Evolutionary conservation across 2,888 invertebrate genomes (phyloP), one percentile per base, ranked within the genome.

Genomic region (Eudemis profundana): DNA sequence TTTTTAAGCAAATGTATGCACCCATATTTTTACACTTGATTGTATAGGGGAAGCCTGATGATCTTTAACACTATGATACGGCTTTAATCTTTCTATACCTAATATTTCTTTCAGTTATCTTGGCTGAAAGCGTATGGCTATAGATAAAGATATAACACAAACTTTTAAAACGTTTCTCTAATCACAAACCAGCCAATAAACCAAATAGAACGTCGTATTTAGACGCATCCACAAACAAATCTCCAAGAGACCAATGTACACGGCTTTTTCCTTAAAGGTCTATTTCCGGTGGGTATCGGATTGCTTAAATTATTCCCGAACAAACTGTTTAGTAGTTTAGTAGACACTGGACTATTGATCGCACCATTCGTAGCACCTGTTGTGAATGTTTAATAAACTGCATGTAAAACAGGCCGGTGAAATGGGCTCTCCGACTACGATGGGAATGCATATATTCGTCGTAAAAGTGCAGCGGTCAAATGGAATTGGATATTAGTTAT

Each of bases 291-390:
- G 61, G 56, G 68, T 69, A 73, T 78, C 71, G 72, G 70, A 73
- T 78, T 78, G 72, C 78, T 73, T 82, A 72, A 78, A 81, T 78
- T 81, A 81, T 81, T 76, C 71, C 70, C 66, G 64, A 68, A 64
- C 66, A 68, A 69, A 64, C 65, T 59, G 59, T 69, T 53, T 44
- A 42, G 53, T 53, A 27, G 53, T 54, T 54, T 54, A 54, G 54
- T 54, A 56, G 56, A 56, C 44, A 56, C 17, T 44, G 56, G 56
- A 56, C 62, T 77, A 72, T 75, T 72, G 72, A 73, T 72, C 71
- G 72, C 40, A 44, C 15, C 67, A 60, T 42, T 72, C 71, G 72
- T 44, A 44, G 19, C 67, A 60, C 49, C 64, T 56, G 56, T 49
- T 50, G 51, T 67, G 64, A 61, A 67, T 67, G 47, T 63, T 67